Conservation (phyloP, 2,113 vertebrate species). For the Peromyscus californicus region DNA sequence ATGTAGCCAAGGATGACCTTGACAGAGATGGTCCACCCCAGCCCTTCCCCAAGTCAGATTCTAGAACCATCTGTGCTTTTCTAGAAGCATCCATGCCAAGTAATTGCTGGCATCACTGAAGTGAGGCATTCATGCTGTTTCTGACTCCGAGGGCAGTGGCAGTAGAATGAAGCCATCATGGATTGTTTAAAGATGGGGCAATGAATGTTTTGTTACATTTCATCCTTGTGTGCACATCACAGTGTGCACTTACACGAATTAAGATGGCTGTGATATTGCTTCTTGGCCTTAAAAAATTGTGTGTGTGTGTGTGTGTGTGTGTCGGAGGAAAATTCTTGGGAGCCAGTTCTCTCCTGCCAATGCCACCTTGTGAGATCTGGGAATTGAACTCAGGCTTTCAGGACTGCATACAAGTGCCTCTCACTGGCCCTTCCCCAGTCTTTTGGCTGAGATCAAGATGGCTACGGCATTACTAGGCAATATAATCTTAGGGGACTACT, state of each 20-base stretch:
- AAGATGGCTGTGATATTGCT: background rate
- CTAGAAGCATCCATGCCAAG: background rate
- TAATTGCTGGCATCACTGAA: background rate
- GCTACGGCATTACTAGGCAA: background rate
- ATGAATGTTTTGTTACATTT: background rate
- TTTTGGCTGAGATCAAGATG: background rate
- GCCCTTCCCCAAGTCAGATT: background rate
- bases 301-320: background rate
- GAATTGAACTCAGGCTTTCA: background rate
- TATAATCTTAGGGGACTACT: background rate
- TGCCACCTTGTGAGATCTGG: background rate
- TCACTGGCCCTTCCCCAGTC: background rate
- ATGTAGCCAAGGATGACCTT: background rate
- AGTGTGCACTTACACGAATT: background rate
- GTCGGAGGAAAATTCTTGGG: background rate
- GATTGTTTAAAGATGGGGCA: background rate
- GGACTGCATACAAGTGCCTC: background rate
- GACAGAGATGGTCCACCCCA: background rate
- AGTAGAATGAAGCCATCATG: background rate
- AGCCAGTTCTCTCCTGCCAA: background rate
- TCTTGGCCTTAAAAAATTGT: background rate
- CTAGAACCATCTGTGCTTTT: constrained; percentile 15
- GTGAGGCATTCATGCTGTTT: background rate
- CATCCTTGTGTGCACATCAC: no score
- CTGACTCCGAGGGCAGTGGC: background rate